Evolutionary conservation across 2,797 vertebrate genomes (phyloP).

Genomic region (Nannoperca australis): DNA sequence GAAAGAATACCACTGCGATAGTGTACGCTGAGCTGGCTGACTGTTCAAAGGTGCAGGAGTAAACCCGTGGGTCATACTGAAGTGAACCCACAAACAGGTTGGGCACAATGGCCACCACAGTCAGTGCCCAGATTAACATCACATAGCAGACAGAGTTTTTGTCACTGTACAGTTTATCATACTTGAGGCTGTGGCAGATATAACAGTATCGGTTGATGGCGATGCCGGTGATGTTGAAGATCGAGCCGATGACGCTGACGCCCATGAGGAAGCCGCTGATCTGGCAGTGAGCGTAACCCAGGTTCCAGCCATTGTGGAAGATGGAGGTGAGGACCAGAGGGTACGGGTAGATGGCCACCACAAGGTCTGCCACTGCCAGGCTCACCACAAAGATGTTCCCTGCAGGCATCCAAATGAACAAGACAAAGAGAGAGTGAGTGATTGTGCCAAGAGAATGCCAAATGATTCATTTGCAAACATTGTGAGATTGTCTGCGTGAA

Average conservation of each 20-base stretch:
- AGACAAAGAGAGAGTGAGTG: constrained; percentile 6
- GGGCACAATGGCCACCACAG: constrained; percentile 92
- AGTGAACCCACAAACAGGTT: constrained; percentile 93
- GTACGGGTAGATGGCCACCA: constrained; percentile 96
- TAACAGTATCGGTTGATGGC: constrained; percentile 98
- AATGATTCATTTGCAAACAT: constrained; percentile 6
- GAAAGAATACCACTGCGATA: constrained; percentile 94
- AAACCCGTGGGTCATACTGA: constrained; percentile 94
- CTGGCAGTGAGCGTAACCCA: constrained; percentile 95
- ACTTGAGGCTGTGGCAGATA: constrained; percentile 97
- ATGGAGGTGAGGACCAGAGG: constrained; percentile 95
- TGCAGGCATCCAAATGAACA: constrained; percentile 68
- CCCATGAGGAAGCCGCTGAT: constrained; percentile 97
- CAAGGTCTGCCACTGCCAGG: constrained; percentile 94
- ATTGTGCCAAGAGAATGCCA: not conserved
- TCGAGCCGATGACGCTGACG: constrained; percentile 95
- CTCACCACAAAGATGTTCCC: constrained; percentile 98
- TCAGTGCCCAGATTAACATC: constrained; percentile 92
- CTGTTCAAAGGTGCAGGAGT: constrained; percentile 95
- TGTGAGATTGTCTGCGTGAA: not conserved
- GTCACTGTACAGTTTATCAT: constrained; percentile 93
- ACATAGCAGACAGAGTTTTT: constrained; percentile 94
- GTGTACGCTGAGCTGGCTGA: constrained; percentile 93
- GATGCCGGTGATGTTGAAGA: constrained; percentile 98
- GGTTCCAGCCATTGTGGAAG: constrained; percentile 94